Conservation (phyloP, 2,888 invertebrate genomes). For the Cosmia pyralina region DNA sequence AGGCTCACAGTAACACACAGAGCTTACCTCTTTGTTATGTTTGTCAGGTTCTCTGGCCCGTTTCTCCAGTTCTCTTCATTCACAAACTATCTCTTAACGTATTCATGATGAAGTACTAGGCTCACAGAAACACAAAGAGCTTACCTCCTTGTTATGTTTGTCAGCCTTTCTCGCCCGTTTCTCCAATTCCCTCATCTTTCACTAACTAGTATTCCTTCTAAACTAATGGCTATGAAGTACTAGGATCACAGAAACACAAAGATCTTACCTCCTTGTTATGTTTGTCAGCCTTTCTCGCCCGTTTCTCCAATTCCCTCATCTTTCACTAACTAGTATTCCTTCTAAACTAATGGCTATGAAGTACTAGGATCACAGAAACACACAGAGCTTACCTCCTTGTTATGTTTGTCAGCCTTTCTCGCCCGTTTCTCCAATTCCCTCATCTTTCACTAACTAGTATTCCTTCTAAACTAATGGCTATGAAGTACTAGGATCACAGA, state of each 20-base stretch:
- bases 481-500: slow-evolving; percentile 2
- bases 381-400: slow-evolving; percentile 86
- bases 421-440: slow-evolving; percentile 93
- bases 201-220: slow-evolving; percentile 91
- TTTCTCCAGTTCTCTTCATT: slow-evolving; percentile 94
- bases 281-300: slow-evolving; percentile 92
- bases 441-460: slow-evolving; percentile 93
- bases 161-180: slow-evolving; percentile 92
- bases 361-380: slow-evolving; percentile 4
- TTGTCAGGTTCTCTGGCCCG: slow-evolving; percentile 92
- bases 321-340: slow-evolving; percentile 93
- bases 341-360: too few species aligned
- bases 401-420: slow-evolving; percentile 91
- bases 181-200: slow-evolving; percentile 95
- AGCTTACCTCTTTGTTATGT: slow-evolving; percentile 73
- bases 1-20: too few species aligned
- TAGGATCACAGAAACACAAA: slow-evolving; percentile 1
- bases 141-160: slow-evolving; percentile 77
- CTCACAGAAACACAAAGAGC: too few species aligned
- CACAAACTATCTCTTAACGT: slow-evolving; percentile 93
- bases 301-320: slow-evolving; percentile 93
- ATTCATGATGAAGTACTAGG: background rate
- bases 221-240: background rate
- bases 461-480: too few species aligned
- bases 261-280: slow-evolving; percentile 88